Conservation (phyloP, 2,113 vertebrate species). For the Lepisosteus oculatus region DNA sequence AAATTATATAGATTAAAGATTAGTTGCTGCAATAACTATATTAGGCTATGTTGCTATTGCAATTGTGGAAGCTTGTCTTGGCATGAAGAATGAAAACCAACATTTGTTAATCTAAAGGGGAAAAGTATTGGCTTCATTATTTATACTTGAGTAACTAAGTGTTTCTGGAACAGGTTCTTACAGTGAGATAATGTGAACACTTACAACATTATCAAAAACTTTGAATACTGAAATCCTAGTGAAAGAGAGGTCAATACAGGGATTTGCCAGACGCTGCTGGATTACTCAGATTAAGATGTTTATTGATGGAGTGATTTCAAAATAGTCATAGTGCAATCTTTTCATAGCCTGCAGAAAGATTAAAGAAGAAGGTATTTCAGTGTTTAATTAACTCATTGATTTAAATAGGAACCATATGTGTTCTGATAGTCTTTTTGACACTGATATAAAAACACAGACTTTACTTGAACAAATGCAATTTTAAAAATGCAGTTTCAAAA, state of each 20-base stretch:
- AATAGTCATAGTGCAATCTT: neutral
- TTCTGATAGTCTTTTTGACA: constrained; percentile 6
- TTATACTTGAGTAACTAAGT: too few relatives aligned
- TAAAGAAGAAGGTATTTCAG: neutral
- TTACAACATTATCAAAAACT: too few relatives aligned
- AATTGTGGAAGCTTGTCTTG: too few relatives aligned
- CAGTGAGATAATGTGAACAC: too few relatives aligned
- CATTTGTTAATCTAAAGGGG: too few relatives aligned
- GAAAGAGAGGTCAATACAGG: neutral
- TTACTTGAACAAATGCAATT: neutral
- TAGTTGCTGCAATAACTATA: too few relatives aligned
- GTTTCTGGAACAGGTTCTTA: too few relatives aligned
- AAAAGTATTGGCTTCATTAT: too few relatives aligned
- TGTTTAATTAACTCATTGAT: neutral
- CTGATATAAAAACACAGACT: neutral
- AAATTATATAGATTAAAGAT: too few relatives aligned
- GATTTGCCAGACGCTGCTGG: neutral
- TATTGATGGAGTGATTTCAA: neutral
- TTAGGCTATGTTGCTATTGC: too few relatives aligned
- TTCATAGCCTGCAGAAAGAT: neutral
- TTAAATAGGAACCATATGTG: neutral
- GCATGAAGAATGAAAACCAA: too few relatives aligned
- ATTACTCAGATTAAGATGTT: neutral
- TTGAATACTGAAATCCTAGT: too few relatives aligned
- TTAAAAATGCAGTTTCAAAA: neutral